Conservation (phyloP, 1,140 invertebrate genomes). For the Brachionus plicatilis region DNA sequence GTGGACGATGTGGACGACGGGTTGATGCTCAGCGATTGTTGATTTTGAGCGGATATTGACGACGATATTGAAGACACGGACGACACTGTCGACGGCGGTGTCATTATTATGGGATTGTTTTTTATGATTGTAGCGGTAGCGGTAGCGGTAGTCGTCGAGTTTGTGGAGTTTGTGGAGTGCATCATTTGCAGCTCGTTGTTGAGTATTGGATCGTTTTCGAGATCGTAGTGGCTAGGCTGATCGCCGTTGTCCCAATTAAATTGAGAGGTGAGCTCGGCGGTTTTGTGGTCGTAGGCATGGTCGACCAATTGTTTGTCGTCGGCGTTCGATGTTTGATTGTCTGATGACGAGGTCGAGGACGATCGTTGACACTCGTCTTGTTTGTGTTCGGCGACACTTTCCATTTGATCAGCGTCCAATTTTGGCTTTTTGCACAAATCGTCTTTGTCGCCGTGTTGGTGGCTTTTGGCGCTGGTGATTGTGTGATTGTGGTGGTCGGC, state of each 20-base stretch:
- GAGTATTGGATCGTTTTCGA: slow-evolving; percentile 32
- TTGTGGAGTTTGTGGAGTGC: background rate
- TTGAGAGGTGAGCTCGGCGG: background rate
- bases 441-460: background rate
- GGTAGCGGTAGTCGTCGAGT: background rate
- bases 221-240: slow-evolving; percentile 5
- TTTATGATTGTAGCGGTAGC: background rate
- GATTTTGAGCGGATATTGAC: background rate
- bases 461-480: too few relatives aligned
- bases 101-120: slow-evolving; percentile 12
- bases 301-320: background rate
- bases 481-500: background rate
- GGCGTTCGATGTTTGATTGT: too few relatives aligned
- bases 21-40: slow-evolving; percentile 24
- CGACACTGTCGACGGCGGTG: slow-evolving; percentile 33
- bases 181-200: slow-evolving; percentile 11
- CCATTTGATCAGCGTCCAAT: background rate
- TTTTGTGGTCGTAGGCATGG: background rate
- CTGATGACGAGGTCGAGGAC: too few relatives aligned
- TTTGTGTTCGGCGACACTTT: too few relatives aligned
- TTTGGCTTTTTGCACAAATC: background rate
- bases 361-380: too few relatives aligned
- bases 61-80: slow-evolving; percentile 13
- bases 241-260: slow-evolving; percentile 21
- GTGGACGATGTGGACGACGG: slow-evolving; percentile 23